Percentiles rank a stretch among this genome's conserved stretches.
phyloP scores from a whole-genome alignment of 2,888 invertebrate genomes.

The Thysanoteuthis rhombus region DNA sequence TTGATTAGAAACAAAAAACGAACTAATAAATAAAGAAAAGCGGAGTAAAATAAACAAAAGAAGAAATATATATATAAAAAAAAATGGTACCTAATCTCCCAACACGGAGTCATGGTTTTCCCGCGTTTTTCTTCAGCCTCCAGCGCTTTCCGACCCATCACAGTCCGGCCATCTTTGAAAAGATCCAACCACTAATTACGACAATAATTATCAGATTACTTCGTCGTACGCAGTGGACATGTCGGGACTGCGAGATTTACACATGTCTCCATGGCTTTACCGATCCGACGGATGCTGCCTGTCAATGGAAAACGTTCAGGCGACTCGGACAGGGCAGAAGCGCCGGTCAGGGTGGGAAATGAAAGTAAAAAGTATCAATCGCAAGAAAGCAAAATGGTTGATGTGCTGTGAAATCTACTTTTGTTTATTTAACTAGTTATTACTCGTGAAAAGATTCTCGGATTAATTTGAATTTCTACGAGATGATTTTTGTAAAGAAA shows the following conservation, averaged over 20 bases:
- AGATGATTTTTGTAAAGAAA: too few species aligned
- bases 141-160: not conserved
- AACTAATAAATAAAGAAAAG: too few species aligned
- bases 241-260: conserved; percentile 12
- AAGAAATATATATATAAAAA: too few species aligned
- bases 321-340: not conserved
- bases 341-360: not conserved
- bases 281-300: not conserved
- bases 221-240: not conserved
- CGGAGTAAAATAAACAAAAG: too few species aligned
- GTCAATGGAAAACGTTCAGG: not conserved
- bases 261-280: not conserved
- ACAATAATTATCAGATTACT: not conserved
- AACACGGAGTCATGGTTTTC: not conserved
- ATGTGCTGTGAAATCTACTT: too few species aligned
- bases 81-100: not conserved
- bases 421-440: too few species aligned
- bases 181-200: conserved; percentile 17
- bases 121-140: not conserved
- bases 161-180: not conserved
- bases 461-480: too few species aligned
- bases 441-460: too few species aligned
- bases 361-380: not conserved
- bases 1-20: too few species aligned
- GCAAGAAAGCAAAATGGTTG: not conserved